Evolutionary conservation across 2,888 invertebrate species (phyloP), one percentile per base, ranked within the genome.

Genomic region (Capitulum mitella): DNA sequence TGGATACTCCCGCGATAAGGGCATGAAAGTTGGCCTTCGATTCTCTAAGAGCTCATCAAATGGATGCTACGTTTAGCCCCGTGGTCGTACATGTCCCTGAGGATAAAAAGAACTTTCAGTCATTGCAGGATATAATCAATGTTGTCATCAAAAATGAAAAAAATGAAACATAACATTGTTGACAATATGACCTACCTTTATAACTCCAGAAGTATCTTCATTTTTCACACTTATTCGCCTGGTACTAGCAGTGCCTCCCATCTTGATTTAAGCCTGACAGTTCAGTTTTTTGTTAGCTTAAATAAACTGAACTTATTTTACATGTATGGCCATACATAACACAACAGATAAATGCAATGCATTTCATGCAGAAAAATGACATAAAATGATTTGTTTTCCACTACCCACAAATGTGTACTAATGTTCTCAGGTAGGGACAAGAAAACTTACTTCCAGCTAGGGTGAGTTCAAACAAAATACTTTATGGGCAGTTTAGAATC

Each of bases 141-240:
- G 3, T 22, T 16, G 16, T 22, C 3, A 12, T 22, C 19, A 3
- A 3, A 19, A 19, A 51, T 16, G 22, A 51, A 51, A 0, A 12
- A 14, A 34, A 19, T 34, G 19, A 64, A 6, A 12, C 10, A 34
- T 0, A n/a, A 64, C 5, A 64, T 34, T 34, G 5, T 6, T 19
- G 12, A 16, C 1, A 64, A 0, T 8, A 64, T 3, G 29, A 26
- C 79, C 70, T 48, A 81, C 81, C 80, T 81, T 81, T 61, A 81
- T 81, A 34, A 81, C 81, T 8, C 81, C 81, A 14, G 81, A 78
- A 54, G 80, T 81, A 2, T 81, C 81, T 79, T 81, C 81, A 64
- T 81, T 81, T 32, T 79, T 64, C 19, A 81, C 77, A 22, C 80
- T 81, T 58, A 81, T 81, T 51, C 81, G 81, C 51, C 81, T 79